Evolutionary conservation across 2,888 invertebrate genomes (phyloP).

Genomic region (Portevinia maculata): DNA sequence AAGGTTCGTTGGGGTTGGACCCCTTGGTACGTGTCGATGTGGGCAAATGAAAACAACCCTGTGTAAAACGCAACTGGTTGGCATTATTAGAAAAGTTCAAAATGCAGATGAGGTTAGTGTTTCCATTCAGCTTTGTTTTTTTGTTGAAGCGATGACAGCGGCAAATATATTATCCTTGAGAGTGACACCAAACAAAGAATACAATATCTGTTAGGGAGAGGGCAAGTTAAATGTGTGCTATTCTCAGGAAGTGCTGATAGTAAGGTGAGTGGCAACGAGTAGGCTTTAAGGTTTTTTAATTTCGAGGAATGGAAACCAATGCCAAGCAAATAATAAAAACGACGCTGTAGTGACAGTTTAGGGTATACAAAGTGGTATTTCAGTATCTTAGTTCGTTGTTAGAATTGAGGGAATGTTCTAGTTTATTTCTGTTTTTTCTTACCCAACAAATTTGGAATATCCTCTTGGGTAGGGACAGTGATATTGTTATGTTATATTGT

Average conservation of each 20-base stretch:
- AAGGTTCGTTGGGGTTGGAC: constrained; percentile 48
- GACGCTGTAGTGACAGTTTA: neutral
- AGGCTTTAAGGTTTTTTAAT: constrained; percentile 58
- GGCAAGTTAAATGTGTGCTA: constrained; percentile 55
- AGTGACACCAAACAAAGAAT: constrained; percentile 41
- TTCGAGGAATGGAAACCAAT: constrained; percentile 20
- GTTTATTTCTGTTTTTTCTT: neutral
- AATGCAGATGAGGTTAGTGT: constrained; percentile 60
- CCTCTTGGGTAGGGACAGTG: neutral
- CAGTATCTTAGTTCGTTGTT: neutral
- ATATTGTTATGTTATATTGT: neutral
- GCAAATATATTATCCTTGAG: constrained; percentile 36
- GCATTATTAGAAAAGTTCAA: constrained; percentile 65
- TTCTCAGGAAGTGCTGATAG: constrained; percentile 36
- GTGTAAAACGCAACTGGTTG: constrained; percentile 56
- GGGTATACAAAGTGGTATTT: neutral
- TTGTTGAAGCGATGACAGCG: neutral
- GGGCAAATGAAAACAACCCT: constrained; percentile 23
- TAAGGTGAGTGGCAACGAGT: constrained; percentile 53
- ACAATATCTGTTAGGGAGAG: constrained; percentile 7
- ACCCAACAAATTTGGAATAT: too few relatives aligned
- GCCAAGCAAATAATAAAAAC: constrained; percentile 24
- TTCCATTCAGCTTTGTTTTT: constrained; percentile 11
- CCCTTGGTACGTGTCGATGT: constrained; percentile 13
- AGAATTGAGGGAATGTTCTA: constrained; percentile 5